phyloP scores from a whole-genome alignment of 2,113 vertebrate genomes.

The Chrysemys picta region DNA sequence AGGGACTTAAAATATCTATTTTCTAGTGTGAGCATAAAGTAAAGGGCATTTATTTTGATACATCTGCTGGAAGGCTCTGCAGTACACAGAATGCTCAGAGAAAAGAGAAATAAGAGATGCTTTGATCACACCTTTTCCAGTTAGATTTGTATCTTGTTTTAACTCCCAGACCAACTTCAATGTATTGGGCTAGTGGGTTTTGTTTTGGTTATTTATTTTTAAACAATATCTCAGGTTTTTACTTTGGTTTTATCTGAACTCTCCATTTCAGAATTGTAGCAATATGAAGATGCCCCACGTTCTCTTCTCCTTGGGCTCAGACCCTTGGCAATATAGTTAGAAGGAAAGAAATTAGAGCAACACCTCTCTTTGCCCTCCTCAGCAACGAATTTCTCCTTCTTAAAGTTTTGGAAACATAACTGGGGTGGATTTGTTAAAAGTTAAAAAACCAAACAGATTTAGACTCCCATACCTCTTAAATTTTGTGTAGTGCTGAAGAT shows the following conservation, averaged over 20 bases:
- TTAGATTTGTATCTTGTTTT: accelerated
- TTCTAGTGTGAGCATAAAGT: neutral
- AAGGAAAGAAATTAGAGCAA: neutral
- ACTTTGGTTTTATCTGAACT: neutral
- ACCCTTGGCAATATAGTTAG: neutral
- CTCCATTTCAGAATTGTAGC: neutral
- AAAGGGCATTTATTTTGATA: neutral
- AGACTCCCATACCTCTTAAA: no score
- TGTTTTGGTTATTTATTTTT: no score
- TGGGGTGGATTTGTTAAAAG: no score
- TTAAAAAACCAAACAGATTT: no score
- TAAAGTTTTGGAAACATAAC: no score
- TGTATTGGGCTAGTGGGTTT: neutral
- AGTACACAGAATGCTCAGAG: neutral
- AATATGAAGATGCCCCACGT: neutral
- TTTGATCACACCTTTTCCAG: neutral
- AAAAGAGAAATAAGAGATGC: neutral
- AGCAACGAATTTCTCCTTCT: no score
- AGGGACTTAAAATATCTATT: neutral
- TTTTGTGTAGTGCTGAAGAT: no score
- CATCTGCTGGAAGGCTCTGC: neutral
- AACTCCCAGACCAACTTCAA: neutral
- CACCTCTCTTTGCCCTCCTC: no score
- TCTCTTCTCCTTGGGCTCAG: neutral
- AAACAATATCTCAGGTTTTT: no score